Conservation (phyloP, 53 echinoderm and acorn worm species). For the Henricia sp. region DNA sequence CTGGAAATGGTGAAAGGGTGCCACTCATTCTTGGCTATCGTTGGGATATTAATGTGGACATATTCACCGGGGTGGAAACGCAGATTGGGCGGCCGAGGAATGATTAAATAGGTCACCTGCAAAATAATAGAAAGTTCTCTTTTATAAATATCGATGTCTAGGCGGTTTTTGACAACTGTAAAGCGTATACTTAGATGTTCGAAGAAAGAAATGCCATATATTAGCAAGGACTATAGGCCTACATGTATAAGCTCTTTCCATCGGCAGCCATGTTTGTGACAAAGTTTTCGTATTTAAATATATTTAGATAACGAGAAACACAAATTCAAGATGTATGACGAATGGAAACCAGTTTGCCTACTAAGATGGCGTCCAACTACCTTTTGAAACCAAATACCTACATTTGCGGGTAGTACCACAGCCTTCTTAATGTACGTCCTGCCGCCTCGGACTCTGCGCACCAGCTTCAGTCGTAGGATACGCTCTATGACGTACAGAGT, state of each 20-base stretch:
- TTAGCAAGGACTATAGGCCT: no score
- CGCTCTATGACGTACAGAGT: slow-evolving; percentile 71
- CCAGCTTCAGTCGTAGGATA: slow-evolving; percentile 77
- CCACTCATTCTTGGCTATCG: slow-evolving; percentile 90
- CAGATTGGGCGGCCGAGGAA: slow-evolving; percentile 83
- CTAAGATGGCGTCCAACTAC: no score
- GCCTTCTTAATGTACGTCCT: slow-evolving; percentile 84
- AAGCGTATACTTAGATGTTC: no score
- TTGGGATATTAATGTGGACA: slow-evolving; percentile 85
- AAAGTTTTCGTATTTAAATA: no score
- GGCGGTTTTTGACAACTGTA: no score
- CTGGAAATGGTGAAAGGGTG: slow-evolving; percentile 97
- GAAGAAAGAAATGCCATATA: no score
- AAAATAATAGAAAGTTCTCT: neutral
- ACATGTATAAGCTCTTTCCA: no score
- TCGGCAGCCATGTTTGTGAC: no score
- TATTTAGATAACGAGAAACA: no score
- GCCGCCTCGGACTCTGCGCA: slow-evolving; percentile 78
- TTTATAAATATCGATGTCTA: no score
- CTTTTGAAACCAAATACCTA: slow-evolving; percentile 32
- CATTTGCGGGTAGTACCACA: slow-evolving; percentile 81
- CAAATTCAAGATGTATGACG: no score
- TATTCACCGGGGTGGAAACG: slow-evolving; percentile 91
- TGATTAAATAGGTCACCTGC: slow-evolving; percentile 78
- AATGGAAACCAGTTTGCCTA: no score